Base-by-base conservation (phyloP, 1,140 invertebrate genomes). In the Zaprionus africanus region DNA sequence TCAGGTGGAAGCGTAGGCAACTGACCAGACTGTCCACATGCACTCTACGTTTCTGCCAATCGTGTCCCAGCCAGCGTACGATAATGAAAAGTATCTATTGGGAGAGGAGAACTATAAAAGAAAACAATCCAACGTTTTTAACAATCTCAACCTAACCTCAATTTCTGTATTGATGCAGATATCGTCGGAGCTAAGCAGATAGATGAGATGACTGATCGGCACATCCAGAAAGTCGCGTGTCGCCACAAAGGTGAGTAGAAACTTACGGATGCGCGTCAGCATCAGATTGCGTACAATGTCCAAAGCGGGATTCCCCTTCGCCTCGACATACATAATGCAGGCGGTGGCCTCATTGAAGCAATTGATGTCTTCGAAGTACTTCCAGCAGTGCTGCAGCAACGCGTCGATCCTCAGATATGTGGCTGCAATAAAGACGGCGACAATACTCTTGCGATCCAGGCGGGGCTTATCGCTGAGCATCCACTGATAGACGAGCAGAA, bases 401-500 rank as follows among this genome's bases (percentile, higher is more conserved):
- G 95, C 95, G 94, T 96, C 95, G 31, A 96, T 95, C 64, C 93
- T 93, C 0, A 97, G 92, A 91, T 94, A 95, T 43, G 96, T 95
- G 0, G 96, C 94, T 0, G 95, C 95, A 66, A 94, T 94, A 81
- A 96, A 96, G 6, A 97, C 92, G 67, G 96, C 94, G 31, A 96
- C 85, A 60, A 96, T 94, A 78, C 96, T 96, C 56, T 95, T 94
- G 66, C 95, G 94, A 57, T 94, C 94, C 28, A 96, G 74, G 1
- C 94, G 81, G 46, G 94, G 94, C 68, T 94, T 95, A 69, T 95
- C 95, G 19, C 95, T 95, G 67, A 96, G 94, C 96, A 96, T 97
- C 96, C 96, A 97, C 75, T 96, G 95, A 87, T 96, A 97, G 68
- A 96, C 95, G 24, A 95, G 94, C 28, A 94, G 94, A 74, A 96